Conservation (phyloP, 2,888 invertebrate species). For the Pachymerium ferrugineum region DNA sequence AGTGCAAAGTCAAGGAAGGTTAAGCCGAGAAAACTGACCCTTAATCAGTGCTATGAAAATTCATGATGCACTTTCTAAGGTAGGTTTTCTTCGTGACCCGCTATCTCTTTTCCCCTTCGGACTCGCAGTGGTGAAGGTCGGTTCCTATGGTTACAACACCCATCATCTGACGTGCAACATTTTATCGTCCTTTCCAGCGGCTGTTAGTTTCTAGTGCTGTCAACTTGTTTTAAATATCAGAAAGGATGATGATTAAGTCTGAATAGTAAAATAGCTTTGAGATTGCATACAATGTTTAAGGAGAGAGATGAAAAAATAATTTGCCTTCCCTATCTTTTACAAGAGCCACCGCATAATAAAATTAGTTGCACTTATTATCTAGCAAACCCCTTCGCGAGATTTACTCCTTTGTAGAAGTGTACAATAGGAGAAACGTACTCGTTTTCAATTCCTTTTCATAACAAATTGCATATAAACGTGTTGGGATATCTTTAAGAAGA, state of each 20-base stretch:
- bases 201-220: background rate
- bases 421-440: too few relatives aligned
- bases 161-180: background rate
- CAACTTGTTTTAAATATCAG: slow-evolving; percentile 17
- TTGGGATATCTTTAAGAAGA: too few relatives aligned
- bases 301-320: too few relatives aligned
- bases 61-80: background rate
- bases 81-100: background rate
- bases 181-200: slow-evolving; percentile 1
- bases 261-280: too few relatives aligned
- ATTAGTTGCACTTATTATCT: too few relatives aligned
- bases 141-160: background rate
- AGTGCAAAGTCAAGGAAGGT: background rate
- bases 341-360: too few relatives aligned
- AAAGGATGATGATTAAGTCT: background rate
- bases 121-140: slow-evolving; percentile 10
- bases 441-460: too few relatives aligned
- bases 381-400: too few relatives aligned
- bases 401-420: too few relatives aligned
- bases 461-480: too few relatives aligned
- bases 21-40: background rate
- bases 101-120: background rate
- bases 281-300: too few relatives aligned
- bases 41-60: background rate
- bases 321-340: too few relatives aligned